These are phyloP conservation scores for Nowickia ferox DNA, from an alignment of 2,888 invertebrate genomes.

Conservation along the genomic window DNA sequence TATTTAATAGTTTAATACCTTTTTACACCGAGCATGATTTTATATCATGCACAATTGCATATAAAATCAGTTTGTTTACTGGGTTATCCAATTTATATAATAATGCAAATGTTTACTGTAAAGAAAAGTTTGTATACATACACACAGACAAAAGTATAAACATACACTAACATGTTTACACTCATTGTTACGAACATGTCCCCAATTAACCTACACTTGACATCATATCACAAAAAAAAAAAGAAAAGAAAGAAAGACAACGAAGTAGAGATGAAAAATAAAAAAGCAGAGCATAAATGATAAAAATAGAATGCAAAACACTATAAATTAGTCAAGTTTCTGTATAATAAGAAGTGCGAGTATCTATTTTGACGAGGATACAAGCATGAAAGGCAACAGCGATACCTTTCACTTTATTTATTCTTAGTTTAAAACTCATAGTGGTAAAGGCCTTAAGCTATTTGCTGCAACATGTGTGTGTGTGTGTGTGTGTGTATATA, in stretches of 20 bases:
- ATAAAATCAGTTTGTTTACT: no score
- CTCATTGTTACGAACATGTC: conserved; percentile 37
- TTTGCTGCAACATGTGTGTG: neutral
- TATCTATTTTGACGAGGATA: conserved; percentile 37
- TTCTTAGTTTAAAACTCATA: neutral
- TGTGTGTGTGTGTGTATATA: no score
- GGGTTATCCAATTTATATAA: neutral
- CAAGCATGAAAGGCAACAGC: conserved; percentile 15
- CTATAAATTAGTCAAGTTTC: conserved; percentile 56
- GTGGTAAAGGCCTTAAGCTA: conserved; percentile 3
- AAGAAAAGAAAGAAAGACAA: neutral
- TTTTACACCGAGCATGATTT: no score
- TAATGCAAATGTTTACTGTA: conserved; percentile 27
- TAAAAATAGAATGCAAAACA: conserved; percentile 43
- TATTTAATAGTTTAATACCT: no score
- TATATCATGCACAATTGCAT: no score
- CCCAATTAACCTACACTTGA: conserved; percentile 71
- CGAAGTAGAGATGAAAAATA: conserved; percentile 18
- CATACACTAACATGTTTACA: neutral
- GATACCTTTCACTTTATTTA: neutral
- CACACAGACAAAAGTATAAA: neutral
- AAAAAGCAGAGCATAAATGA: neutral
- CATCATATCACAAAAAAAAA: conserved; percentile 49
- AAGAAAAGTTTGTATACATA: conserved; percentile 15
- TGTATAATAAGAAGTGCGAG: neutral